These are phyloP conservation scores for Eonycteris spelaea DNA, from an alignment of 2,113 vertebrate species.

Conservation along the genomic window DNA sequence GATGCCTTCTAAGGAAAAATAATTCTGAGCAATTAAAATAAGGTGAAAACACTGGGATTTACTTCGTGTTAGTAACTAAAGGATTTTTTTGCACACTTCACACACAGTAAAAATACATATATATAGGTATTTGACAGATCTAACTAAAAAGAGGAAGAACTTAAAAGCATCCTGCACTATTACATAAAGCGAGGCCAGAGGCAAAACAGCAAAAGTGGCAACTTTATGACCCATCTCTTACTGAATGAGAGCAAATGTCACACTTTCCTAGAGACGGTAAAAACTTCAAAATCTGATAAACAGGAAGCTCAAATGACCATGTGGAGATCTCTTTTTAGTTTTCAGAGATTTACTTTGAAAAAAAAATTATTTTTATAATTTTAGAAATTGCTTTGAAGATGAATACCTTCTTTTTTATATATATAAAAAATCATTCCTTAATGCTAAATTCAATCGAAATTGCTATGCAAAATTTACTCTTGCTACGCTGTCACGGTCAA, in stretches of 20 bases:
- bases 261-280: not conserved
- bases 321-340: not conserved
- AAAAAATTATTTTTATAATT: not conserved
- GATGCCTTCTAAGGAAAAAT: not conserved
- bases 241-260: not conserved
- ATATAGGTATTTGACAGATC: not conserved
- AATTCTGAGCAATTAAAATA: not conserved
- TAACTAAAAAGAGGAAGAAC: not conserved
- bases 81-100: not conserved
- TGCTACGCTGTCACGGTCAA: not conserved
- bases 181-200: not conserved
- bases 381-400: conserved; percentile 2
- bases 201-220: not conserved
- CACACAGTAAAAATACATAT: not conserved
- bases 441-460: not conserved
- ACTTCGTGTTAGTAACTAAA: not conserved
- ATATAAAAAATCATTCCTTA: not conserved
- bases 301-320: not conserved
- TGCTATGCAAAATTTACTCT: not conserved
- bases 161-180: not conserved
- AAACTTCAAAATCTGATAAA: not conserved
- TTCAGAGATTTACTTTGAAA: not conserved
- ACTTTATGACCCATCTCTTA: not conserved
- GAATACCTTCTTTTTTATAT: not conserved
- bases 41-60: not conserved